Base-by-base conservation (phyloP, 2,888 invertebrate genomes). In the Drosophila differens region DNA sequence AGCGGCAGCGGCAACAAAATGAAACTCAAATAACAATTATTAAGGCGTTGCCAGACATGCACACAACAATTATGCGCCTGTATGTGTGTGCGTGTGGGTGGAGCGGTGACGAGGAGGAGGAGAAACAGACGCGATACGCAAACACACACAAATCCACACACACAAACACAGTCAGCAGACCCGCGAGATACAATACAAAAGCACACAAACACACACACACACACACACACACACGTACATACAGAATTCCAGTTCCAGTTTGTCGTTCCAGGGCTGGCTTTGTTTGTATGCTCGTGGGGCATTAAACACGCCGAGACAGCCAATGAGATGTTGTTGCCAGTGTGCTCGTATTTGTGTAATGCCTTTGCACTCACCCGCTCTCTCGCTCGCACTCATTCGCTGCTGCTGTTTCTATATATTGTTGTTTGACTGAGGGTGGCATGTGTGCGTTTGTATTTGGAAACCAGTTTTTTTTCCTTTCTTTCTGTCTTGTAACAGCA, bases 21-120 rank as follows among this genome's bases (percentile, higher is more conserved):
- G 84, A 79, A 91, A 86, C 90, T 92, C 91, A 92, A 91, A 91
- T 91, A 90, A 91, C 84, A 91, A 91, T 90, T 86, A 88, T 89
- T 90, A 92, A 92, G 92, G 92, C 92, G 92, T 92, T 92, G 91
- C 92, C 92, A 91, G 91, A 91, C 91, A 76, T 69, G 74, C 81
- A 85, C 83, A 85, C 82, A 91, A 88, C 79, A 88, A 85, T 90
- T 82, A 85, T 79, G 83, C 59, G 81, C 47, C 57, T 63, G 74
- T 54, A 10, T 83, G 79, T 81, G 76, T 79, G 82, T 76, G 81
- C 83, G 82, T 82, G 79, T 81, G 90, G 82, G 81, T 77, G 82
- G 82, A 89, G 87, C 87, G 89, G 89, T 44, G 30, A 64, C 63
- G 39, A 44, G 54, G 52, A 60, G 25, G 57, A 54, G 60, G 52